Conservation (phyloP, 2,113 vertebrate genomes). For the Halcyon senegalensis region DNA sequence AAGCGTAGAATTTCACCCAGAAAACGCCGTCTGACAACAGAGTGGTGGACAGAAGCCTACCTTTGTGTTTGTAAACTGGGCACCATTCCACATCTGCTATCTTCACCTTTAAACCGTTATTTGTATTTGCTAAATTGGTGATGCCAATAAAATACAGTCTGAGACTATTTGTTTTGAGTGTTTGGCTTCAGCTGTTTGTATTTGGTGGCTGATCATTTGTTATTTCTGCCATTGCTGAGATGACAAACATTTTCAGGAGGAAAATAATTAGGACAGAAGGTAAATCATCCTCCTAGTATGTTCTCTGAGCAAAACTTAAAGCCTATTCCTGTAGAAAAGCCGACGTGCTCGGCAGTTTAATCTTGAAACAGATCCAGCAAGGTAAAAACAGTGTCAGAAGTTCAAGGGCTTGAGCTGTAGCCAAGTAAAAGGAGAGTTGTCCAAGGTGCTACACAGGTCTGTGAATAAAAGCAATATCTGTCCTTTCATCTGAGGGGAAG, state of each 20-base stretch:
- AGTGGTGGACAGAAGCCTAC: background rate
- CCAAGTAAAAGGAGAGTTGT: conserved; percentile 26
- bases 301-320: background rate
- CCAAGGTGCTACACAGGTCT: background rate
- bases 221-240: background rate
- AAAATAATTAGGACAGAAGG: background rate
- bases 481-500: background rate
- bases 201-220: background rate
- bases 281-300: background rate
- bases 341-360: background rate
- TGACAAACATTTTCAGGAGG: background rate
- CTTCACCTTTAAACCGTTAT: background rate
- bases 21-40: background rate
- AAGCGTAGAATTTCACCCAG: background rate
- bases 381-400: background rate
- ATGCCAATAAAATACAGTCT: background rate
- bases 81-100: background rate
- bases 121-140: background rate
- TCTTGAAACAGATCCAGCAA: conserved; percentile 15
- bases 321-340: background rate
- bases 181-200: background rate
- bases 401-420: conserved; percentile 52
- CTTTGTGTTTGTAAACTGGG: background rate
- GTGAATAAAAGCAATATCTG: background rate
- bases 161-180: background rate